Base-by-base conservation (phyloP, 1,140 invertebrate genomes). In the Papilio glaucus region DNA sequence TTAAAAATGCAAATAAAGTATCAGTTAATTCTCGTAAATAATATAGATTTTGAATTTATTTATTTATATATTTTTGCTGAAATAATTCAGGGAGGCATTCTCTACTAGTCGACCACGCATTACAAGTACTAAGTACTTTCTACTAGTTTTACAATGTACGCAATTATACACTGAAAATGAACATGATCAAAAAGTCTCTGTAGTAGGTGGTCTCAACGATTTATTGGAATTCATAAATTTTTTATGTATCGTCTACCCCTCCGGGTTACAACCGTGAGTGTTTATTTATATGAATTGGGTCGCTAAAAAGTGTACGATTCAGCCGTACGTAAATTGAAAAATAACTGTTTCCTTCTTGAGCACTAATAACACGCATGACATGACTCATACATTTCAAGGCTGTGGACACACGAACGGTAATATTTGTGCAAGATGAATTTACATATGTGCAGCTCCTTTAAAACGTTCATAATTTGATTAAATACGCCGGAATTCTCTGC, bases 311-410 rank as follows among this genome's bases (percentile, higher is more conserved):
- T 2, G 18, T 24, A 57, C 21, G 21, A 57, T 57, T 24, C 49
- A 21, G 10, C 21, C 21, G 21, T 24, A 57, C 24, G 10, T 57
- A 57, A 57, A 57, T 57, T 57, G 49, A 57, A 24, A 57, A 57
- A 57, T 57, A 57, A 57, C 49, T 57, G 49, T 57, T 57, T 57
- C 49, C 49, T 33, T 33, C 29, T 57, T 57, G 49, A 18, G 45
- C 45, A 24, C 49, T 57, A 57, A 57, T 57, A 26, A 57, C 49
- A 57, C 24, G 49, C 49, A 24, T 21, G 21, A 49, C 18, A 13
- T 57, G 49, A 57, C 9, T 57, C 49, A 57, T 57, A 9, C 21
- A 57, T 57, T 57, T 57, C 49, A 57, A 57, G 49, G 49, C 49
- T 57, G 21, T 57, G 9, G 49, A 24, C 5, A 57, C 18, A 57